phyloP scores from a whole-genome alignment of 2,113 vertebrate genomes.

The Furnarius figulus region DNA sequence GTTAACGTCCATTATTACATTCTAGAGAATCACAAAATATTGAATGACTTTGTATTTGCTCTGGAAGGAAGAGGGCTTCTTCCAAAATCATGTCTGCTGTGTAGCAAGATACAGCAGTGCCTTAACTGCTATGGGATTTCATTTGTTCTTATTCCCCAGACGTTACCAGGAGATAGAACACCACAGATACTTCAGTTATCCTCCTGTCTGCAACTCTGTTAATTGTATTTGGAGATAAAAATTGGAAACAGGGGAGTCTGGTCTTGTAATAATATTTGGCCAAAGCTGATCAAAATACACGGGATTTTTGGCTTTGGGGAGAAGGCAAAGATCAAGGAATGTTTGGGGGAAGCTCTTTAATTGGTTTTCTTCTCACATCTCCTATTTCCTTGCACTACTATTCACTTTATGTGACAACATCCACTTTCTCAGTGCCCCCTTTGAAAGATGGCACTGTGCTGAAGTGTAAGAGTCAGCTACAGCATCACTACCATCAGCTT shows the following conservation, averaged over 20 bases:
- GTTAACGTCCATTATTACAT: not conserved
- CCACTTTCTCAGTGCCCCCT: slow-evolving; percentile 5
- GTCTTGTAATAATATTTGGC: not conserved
- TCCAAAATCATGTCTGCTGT: rapidly evolving
- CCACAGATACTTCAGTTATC: not conserved
- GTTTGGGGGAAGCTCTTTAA: not conserved
- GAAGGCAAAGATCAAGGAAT: not conserved
- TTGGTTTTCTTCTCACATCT: slow-evolving; percentile 32
- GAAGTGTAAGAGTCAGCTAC: not conserved
- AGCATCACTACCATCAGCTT: not conserved
- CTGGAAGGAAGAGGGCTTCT: not conserved
- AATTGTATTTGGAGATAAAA: not conserved
- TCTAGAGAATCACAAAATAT: not conserved
- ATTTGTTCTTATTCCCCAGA: not conserved
- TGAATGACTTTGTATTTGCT: not conserved
- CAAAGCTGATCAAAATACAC: not conserved
- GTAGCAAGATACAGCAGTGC: not conserved
- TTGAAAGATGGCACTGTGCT: slow-evolving; percentile 14
- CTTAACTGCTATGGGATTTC: not conserved
- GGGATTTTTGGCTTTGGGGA: not conserved
- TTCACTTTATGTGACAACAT: slow-evolving; percentile 24
- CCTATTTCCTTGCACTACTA: not conserved
- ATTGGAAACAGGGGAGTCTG: not conserved
- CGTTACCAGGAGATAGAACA: not conserved
- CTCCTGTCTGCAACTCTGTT: not conserved